Percentiles rank a stretch among this genome's conserved stretches.
These are phyloP conservation scores for Megaceryle alcyon DNA, from an alignment of 2,797 vertebrate genomes.

Conservation along the genomic window DNA sequence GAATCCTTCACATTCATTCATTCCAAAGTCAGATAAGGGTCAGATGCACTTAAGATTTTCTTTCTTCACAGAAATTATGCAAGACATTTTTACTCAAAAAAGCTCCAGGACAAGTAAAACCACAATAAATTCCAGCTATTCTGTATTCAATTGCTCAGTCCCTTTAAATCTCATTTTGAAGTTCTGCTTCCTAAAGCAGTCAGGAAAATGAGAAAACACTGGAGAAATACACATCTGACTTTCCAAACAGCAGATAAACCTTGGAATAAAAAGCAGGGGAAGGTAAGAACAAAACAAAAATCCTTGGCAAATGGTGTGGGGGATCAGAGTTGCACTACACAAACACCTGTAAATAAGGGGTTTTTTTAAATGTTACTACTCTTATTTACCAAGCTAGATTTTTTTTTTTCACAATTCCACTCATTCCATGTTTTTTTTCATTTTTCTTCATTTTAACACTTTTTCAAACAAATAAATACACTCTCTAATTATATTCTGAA, in stretches of 20 bases:
- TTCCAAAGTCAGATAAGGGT: constrained; percentile 12
- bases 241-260: not conserved
- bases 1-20: not conserved
- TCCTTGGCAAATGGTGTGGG: not conserved
- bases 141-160: not conserved
- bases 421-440: not conserved
- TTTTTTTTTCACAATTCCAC: not conserved
- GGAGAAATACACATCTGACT: not conserved
- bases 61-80: not conserved
- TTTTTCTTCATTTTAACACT: not conserved
- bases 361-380: not conserved
- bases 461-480: not conserved
- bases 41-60: not conserved
- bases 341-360: not conserved
- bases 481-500: not conserved
- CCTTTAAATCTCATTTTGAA: not conserved
- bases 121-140: not conserved
- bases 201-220: not conserved
- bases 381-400: not conserved
- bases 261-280: not conserved
- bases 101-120: not conserved
- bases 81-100: not conserved
- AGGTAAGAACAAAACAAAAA: not conserved
- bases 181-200: not conserved
- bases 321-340: not conserved